phyloP scores from a whole-genome alignment of 1,140 invertebrate genomes.

The Alviniconcha marisindica region DNA sequence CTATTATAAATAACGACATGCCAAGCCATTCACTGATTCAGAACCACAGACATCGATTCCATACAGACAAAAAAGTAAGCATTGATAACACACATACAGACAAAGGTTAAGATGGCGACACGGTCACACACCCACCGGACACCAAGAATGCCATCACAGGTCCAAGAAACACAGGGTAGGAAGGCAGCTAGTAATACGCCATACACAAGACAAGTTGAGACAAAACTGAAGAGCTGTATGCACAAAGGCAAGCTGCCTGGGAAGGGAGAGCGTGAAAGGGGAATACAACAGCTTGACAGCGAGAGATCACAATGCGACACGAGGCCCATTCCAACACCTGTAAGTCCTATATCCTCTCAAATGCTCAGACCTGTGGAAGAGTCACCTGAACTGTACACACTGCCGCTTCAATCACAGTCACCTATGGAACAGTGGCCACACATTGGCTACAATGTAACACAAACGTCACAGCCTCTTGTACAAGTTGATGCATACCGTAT shows the following conservation, averaged over 20 bases:
- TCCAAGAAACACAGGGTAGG: background rate
- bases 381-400: constrained; percentile 17
- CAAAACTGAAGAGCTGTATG: background rate
- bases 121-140: too few species aligned
- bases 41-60: too few species aligned
- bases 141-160: too few species aligned
- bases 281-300: background rate
- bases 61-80: background rate
- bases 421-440: constrained; percentile 2
- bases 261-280: background rate
- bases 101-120: background rate
- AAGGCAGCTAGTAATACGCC: background rate
- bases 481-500: too few species aligned
- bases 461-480: too few species aligned
- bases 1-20: too few species aligned
- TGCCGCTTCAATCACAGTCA: constrained; percentile 32
- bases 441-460: too few species aligned
- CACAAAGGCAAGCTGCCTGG: background rate
- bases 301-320: constrained; percentile 4
- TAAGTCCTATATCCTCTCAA: constrained; percentile 39
- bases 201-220: background rate
- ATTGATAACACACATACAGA: too few species aligned
- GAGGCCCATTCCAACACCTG: constrained; percentile 35
- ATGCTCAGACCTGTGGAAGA: constrained; percentile 44
- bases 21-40: constrained; percentile 7